A percentile compares a stretch with the other conserved stretches of the same genome.
phyloP scores from a whole-genome alignment of 2,888 invertebrate species.

The Dolichomitus sp. region DNA sequence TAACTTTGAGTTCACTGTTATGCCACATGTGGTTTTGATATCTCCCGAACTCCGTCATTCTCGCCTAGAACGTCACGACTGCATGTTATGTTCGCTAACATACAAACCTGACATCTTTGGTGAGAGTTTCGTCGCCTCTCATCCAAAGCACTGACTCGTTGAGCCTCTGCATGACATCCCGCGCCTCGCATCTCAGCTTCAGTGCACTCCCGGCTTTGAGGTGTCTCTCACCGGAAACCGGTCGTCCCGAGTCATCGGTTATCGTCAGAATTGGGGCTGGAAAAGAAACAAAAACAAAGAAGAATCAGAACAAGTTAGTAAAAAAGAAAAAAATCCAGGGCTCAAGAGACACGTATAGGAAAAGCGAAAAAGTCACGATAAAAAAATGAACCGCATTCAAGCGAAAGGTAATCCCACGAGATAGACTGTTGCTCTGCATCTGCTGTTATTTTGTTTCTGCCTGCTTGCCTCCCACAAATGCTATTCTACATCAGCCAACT shows the following conservation, averaged over 20 bases:
- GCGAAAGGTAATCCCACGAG: conserved; percentile 30
- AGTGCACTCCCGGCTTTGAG: conserved; percentile 88
- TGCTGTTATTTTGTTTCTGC: conserved; percentile 31
- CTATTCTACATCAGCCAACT: conserved; percentile 19
- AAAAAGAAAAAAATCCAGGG: background rate
- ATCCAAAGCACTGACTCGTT: conserved; percentile 87
- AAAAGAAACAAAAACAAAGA: conserved; percentile 61
- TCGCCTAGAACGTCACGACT: background rate
- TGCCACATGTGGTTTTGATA: too few species aligned
- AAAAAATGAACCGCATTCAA: conserved; percentile 65
- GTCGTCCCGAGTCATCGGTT: conserved; percentile 88
- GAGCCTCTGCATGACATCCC: conserved; percentile 84
- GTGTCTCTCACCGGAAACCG: conserved; percentile 88
- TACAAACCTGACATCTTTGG: conserved; percentile 87
- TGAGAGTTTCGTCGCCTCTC: conserved; percentile 87
- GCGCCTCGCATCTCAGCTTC: conserved; percentile 87
- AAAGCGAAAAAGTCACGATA: conserved; percentile 15
- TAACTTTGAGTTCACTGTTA: too few species aligned
- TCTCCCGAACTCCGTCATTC: too few species aligned
- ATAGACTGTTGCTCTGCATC: conserved; percentile 34
- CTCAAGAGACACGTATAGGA: background rate
- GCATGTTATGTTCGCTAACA: background rate
- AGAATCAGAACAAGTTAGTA: background rate
- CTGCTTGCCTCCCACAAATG: conserved; percentile 34
- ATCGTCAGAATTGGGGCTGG: conserved; percentile 89